Percentiles rank a stretch among this genome's conserved stretches.
These are phyloP conservation scores for Onthophagus sagittarius DNA, from an alignment of 2,888 invertebrate genomes.

Conservation along the genomic window DNA sequence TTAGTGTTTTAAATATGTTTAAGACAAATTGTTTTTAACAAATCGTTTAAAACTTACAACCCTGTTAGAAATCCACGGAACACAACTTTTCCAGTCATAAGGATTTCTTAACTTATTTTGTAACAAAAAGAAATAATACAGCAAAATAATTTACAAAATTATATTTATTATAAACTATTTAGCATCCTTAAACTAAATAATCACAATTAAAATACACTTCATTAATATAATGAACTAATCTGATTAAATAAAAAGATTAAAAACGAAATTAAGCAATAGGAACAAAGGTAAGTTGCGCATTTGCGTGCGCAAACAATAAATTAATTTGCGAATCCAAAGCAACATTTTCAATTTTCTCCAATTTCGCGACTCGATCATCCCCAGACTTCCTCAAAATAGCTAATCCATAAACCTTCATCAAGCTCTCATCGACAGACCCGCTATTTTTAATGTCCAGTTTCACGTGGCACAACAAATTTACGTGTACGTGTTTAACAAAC, in stretches of 20 bases:
- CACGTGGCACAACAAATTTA: constrained; percentile 60
- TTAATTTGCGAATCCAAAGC: constrained; percentile 61
- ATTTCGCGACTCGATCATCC: constrained; percentile 49
- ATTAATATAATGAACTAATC: constrained; percentile 25
- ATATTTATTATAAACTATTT: neutral
- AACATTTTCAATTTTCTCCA: constrained; percentile 57
- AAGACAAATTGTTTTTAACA: too few species aligned
- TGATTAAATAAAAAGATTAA: neutral
- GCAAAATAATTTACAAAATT: neutral
- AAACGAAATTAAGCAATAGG: constrained; percentile 40
- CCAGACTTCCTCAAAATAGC: constrained; percentile 57
- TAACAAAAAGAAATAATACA: too few species aligned
- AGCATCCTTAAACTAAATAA: neutral
- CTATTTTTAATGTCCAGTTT: constrained; percentile 55
- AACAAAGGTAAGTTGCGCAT: constrained; percentile 58
- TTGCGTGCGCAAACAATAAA: constrained; percentile 57
- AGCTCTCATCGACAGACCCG: constrained; percentile 53
- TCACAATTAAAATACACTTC: neutral
- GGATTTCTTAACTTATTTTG: too few species aligned
- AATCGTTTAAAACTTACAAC: too few species aligned
- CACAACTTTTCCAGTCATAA: too few species aligned
- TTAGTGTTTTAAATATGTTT: too few species aligned
- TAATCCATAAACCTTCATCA: constrained; percentile 60
- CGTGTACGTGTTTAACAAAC: constrained; percentile 56
- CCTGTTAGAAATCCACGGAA: too few species aligned